These are phyloP conservation scores for Agelaius tricolor DNA, from an alignment of 2,113 vertebrate species.

Conservation along the genomic window DNA sequence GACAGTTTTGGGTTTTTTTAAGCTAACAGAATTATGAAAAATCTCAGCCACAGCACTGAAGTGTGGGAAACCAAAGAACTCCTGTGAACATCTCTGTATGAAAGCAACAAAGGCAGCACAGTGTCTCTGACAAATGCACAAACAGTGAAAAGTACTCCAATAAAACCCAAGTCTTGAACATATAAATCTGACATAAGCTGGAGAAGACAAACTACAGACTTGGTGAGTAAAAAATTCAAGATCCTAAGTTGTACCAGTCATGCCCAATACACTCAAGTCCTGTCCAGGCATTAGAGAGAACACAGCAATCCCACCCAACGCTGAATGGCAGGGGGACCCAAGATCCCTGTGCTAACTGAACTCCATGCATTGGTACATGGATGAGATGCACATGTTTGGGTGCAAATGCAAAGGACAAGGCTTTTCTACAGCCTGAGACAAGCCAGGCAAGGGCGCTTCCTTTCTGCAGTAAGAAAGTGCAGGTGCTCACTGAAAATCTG, in stretches of 20 bases:
- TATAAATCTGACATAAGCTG: neutral
- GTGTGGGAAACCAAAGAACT: neutral
- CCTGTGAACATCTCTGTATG: neutral
- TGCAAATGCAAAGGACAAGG: neutral
- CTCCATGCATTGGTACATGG: rapidly evolving
- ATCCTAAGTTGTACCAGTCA: neutral
- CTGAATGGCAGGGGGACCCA: neutral
- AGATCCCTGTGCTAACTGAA: neutral
- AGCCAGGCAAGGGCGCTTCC: neutral
- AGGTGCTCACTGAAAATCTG: neutral
- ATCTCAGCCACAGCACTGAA: neutral
- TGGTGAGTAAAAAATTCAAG: neutral
- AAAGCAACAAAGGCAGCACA: neutral
- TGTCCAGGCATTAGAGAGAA: neutral
- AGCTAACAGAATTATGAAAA: neutral
- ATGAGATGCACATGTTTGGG: neutral
- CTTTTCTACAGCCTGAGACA: neutral
- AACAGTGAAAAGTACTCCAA: neutral
- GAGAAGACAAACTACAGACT: neutral
- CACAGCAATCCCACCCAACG: neutral
- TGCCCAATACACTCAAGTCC: neutral
- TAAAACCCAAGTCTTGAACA: neutral
- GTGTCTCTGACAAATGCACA: neutral
- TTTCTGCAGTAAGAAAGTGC: neutral
- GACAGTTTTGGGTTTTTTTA: neutral